A percentile compares a stretch with the other conserved stretches of the same genome.
Conservation (phyloP, 2,888 invertebrate species). For the Endotricha flammealis region DNA sequence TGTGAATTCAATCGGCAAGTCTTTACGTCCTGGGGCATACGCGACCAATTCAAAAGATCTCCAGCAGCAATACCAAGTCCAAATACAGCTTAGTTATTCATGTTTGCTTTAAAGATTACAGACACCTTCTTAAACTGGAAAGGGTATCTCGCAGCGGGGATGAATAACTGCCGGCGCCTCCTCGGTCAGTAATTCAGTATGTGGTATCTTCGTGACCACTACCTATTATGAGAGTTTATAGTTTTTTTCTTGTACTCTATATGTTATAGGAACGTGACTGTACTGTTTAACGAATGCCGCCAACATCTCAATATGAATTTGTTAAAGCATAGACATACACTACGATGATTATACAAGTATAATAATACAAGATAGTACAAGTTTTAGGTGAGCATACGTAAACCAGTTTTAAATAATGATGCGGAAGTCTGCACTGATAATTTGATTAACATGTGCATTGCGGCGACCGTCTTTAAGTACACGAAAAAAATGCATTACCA, state of each 20-base stretch:
- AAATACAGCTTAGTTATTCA: constrained; percentile 18
- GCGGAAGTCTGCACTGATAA: constrained; percentile 66
- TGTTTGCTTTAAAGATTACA: constrained; percentile 19
- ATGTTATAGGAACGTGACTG: constrained; percentile 55
- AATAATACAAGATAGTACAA: constrained; percentile 23
- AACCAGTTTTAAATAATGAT: constrained; percentile 62
- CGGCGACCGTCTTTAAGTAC: constrained; percentile 58
- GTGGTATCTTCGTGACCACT: constrained; percentile 63
- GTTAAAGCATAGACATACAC: constrained; percentile 51
- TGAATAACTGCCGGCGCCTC: constrained; percentile 64
- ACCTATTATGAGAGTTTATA: constrained; percentile 66
- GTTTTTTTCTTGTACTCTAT: constrained; percentile 53
- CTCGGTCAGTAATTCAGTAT: constrained; percentile 40
- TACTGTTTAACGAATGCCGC: constrained; percentile 52
- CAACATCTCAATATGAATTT: constrained; percentile 55
- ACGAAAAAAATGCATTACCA: constrained; percentile 70
- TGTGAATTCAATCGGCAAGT: constrained; percentile 65
- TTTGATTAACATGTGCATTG: constrained; percentile 62
- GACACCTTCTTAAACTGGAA: constrained; percentile 43
- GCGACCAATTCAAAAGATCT: constrained; percentile 38
- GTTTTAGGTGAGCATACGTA: constrained; percentile 19
- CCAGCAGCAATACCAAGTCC: constrained; percentile 25
- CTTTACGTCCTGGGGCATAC: constrained; percentile 46
- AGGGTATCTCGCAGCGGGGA: constrained; percentile 59
- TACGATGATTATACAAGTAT: constrained; percentile 31